Conservation (phyloP, 2,113 vertebrate genomes). For the Thryonomys swinderianus region DNA sequence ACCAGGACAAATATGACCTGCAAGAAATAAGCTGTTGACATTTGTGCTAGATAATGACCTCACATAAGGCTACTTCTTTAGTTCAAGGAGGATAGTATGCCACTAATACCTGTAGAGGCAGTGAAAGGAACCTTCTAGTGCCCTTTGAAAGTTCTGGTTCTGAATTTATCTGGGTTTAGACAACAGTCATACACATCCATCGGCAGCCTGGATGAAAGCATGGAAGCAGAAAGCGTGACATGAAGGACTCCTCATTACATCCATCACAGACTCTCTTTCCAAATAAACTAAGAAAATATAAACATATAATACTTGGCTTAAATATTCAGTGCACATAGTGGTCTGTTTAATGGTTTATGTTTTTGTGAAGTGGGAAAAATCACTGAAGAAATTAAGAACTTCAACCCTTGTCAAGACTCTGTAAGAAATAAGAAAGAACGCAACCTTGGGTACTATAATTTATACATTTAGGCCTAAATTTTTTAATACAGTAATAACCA, state of each 20-base stretch:
- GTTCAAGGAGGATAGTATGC: neutral
- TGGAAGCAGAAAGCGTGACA: neutral
- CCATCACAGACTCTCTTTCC: neutral
- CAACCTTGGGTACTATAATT: neutral
- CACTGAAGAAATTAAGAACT: neutral
- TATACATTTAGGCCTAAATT: neutral
- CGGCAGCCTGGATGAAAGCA: neutral
- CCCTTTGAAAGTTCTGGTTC: neutral
- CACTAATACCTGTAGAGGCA: neutral
- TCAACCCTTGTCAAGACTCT: neutral
- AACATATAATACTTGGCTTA: neutral
- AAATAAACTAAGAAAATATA: neutral
- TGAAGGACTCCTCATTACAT: neutral
- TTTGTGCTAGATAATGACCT: neutral
- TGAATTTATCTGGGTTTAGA: neutral
- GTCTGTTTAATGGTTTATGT: neutral
- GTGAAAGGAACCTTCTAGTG: neutral
- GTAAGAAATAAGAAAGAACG: neutral
- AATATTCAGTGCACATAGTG: neutral
- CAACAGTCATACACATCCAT: neutral
- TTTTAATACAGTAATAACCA: neutral
- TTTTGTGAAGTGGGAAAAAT: neutral
- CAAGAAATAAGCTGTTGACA: neutral
- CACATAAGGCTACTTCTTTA: neutral
- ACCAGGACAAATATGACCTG: neutral